Percentiles rank a stretch among this genome's conserved stretches.
These are phyloP conservation scores for Manis pentadactyla DNA, from an alignment of 2,797 vertebrate species.

Conservation along the genomic window DNA sequence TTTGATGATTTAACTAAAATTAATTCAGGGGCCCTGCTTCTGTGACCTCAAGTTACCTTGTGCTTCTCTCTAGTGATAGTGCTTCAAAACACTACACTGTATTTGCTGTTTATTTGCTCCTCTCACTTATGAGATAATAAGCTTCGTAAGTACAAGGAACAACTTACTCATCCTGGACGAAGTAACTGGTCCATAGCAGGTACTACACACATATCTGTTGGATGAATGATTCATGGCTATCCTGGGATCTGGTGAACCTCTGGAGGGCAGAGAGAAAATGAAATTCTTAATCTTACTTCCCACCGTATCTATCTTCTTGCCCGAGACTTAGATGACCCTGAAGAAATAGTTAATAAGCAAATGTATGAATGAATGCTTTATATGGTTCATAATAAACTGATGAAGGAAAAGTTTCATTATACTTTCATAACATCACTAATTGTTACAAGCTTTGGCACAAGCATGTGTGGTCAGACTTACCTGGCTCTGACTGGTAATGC, in stretches of 20 bases:
- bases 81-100: background rate
- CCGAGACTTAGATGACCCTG: background rate
- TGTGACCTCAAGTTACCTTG: background rate
- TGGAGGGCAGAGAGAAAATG: background rate
- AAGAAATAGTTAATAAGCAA: background rate
- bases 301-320: background rate
- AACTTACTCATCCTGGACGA: background rate
- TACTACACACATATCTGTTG: background rate
- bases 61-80: background rate
- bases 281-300: background rate
- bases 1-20: constrained; percentile 11
- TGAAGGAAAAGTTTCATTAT: background rate
- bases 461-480: background rate
- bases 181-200: background rate
- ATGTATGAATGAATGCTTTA: background rate
- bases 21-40: background rate
- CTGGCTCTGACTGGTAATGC: background rate
- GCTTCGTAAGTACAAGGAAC: background rate
- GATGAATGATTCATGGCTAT: background rate
- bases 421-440: background rate
- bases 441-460: background rate
- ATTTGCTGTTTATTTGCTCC: background rate
- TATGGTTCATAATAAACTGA: background rate
- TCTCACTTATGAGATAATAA: background rate
- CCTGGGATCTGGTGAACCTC: background rate